Evolutionary conservation across 2,888 invertebrate genomes (phyloP).

Genomic region (Pyralis farinalis): DNA sequence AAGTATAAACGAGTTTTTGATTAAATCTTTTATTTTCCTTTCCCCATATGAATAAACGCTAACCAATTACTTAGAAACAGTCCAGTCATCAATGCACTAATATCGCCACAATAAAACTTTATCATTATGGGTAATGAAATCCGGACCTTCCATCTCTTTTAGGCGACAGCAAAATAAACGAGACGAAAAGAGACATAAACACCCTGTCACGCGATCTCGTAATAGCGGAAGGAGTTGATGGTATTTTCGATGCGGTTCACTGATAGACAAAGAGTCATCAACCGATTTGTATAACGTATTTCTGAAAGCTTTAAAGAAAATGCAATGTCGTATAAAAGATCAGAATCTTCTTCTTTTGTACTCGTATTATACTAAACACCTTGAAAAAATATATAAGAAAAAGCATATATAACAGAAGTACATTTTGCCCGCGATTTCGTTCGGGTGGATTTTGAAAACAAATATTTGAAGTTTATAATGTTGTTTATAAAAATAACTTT

Average conservation of each 20-base stretch:
- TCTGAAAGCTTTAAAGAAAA: too few species aligned
- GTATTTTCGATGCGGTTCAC: not conserved
- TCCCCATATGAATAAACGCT: constrained; percentile 3
- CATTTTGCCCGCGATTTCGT: too few species aligned
- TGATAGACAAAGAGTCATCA: not conserved
- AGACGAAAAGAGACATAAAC: not conserved
- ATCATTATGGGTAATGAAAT: not conserved
- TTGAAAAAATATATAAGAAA: too few species aligned
- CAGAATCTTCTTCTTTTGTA: too few species aligned
- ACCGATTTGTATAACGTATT: too few species aligned
- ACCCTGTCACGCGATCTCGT: constrained; percentile 1
- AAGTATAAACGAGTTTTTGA: too few species aligned
- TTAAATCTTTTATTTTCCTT: not conserved
- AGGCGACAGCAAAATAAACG: not conserved
- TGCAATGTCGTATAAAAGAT: too few species aligned
- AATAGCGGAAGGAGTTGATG: constrained; percentile 1
- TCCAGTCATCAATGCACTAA: not conserved
- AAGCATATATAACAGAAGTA: too few species aligned
- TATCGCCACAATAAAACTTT: not conserved
- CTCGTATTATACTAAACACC: too few species aligned
- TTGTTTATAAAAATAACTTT: too few species aligned
- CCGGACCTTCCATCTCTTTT: not conserved
- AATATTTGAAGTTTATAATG: too few species aligned
- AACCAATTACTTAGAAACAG: constrained; percentile 9
- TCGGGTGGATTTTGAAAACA: too few species aligned